These are phyloP conservation scores for Amphipyra berbera DNA, from an alignment of 2,888 invertebrate genomes.

Conservation along the genomic window DNA sequence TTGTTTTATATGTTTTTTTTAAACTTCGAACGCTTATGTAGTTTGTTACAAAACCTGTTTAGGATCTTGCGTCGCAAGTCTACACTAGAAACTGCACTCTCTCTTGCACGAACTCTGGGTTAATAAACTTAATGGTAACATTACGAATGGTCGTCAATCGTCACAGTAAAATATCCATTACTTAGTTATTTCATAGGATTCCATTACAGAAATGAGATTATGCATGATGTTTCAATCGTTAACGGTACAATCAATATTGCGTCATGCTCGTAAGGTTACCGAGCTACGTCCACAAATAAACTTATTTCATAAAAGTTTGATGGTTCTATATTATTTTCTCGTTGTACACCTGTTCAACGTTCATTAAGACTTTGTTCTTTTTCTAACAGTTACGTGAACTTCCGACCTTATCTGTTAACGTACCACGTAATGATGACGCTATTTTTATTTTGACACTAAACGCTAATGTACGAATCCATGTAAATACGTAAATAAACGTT, in stretches of 20 bases:
- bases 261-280: conserved; percentile 8
- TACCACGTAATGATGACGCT: conserved; percentile 16
- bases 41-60: conserved; percentile 61
- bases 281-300: neutral
- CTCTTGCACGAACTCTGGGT: conserved; percentile 55
- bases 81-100: conserved; percentile 66
- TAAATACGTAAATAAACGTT: conserved; percentile 23
- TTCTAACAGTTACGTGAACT: conserved; percentile 24
- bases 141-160: conserved; percentile 27
- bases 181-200: conserved; percentile 1
- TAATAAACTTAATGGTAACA: conserved; percentile 56
- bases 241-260: conserved; percentile 7
- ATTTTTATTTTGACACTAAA: conserved; percentile 40
- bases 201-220: conserved; percentile 8
- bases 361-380: conserved; percentile 11
- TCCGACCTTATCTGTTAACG: conserved; percentile 38
- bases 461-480: conserved; percentile 18
- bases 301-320: neutral
- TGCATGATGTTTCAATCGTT: conserved; percentile 5
- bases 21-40: conserved; percentile 22
- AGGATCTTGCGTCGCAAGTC: conserved; percentile 54
- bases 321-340: neutral
- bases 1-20: conserved; percentile 2
- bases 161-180: conserved; percentile 24
- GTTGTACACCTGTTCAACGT: neutral